Conservation (phyloP, 2,888 invertebrate genomes). For the Drosophila incognita region DNA sequence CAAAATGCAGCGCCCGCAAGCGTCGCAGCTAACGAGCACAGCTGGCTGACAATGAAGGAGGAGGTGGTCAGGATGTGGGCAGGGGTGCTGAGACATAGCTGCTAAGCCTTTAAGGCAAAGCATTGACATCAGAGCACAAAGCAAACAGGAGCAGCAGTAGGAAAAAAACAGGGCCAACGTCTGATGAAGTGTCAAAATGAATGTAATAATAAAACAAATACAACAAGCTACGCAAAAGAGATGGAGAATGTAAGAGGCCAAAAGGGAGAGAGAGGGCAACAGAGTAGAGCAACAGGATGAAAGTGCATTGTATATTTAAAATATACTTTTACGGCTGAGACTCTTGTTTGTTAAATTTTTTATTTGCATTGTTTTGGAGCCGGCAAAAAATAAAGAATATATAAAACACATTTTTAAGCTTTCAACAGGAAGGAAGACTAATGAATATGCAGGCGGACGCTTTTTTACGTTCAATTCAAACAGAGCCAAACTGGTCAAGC, state of each 20-base stretch:
- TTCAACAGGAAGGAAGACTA: conserved; percentile 34
- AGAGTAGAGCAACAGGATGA: conserved; percentile 31
- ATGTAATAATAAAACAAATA: conserved; percentile 78
- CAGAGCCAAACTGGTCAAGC: neutral
- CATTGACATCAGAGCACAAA: conserved; percentile 80
- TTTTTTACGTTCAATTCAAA: conserved; percentile 20
- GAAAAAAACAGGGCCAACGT: conserved; percentile 74
- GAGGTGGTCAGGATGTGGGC: conserved; percentile 1
- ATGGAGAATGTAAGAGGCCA: neutral
- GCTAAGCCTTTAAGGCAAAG: conserved; percentile 80
- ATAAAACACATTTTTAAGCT: conserved; percentile 24
- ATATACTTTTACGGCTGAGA: conserved; percentile 53
- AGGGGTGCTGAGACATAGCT: conserved; percentile 21
- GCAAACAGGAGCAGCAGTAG: conserved; percentile 45
- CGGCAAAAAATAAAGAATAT: conserved; percentile 7
- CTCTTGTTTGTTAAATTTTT: conserved; percentile 54
- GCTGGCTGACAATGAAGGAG: conserved; percentile 54
- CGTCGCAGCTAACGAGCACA: conserved; percentile 63
- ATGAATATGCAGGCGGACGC: conserved; percentile 49
- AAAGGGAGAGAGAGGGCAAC: neutral
- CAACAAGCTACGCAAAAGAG: conserved; percentile 27
- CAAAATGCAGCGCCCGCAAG: conserved; percentile 75
- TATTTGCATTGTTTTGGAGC: conserved; percentile 31
- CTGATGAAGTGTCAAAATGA: conserved; percentile 82
- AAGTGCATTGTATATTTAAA: conserved; percentile 56